These are phyloP conservation scores for Lanius ludovicianus DNA, from an alignment of 2,113 vertebrate genomes.

Conservation along the genomic window DNA sequence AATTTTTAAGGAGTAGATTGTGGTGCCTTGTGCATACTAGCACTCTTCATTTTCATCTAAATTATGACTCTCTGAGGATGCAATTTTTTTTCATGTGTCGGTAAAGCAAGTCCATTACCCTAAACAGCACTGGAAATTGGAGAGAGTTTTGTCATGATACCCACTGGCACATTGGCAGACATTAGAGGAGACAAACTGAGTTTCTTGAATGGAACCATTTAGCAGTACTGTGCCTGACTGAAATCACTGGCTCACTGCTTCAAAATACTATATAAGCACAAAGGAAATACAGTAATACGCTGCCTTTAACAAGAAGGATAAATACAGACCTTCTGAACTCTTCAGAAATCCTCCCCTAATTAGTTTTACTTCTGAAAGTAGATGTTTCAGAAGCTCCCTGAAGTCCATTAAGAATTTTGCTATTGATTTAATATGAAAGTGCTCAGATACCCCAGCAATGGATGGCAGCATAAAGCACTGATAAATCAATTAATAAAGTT, in stretches of 20 bases:
- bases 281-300: background rate
- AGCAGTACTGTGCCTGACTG: background rate
- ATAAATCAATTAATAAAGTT: slow-evolving; percentile 35
- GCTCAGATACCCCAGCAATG: background rate
- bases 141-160: background rate
- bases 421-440: slow-evolving; percentile 20
- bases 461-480: background rate
- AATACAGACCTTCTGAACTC: background rate
- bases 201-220: background rate
- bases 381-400: background rate
- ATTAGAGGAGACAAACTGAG: background rate
- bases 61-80: background rate
- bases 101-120: background rate
- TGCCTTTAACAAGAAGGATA: background rate
- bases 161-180: background rate
- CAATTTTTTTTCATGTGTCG: background rate
- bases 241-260: background rate
- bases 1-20: background rate
- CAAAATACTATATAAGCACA: background rate
- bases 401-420: background rate
- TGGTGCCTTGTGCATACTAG: background rate
- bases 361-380: background rate
- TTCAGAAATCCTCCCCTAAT: background rate
- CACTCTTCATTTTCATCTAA: background rate
- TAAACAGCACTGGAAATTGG: background rate